Conservation (phyloP, 2,888 invertebrate genomes). For the Litoditis marina region DNA sequence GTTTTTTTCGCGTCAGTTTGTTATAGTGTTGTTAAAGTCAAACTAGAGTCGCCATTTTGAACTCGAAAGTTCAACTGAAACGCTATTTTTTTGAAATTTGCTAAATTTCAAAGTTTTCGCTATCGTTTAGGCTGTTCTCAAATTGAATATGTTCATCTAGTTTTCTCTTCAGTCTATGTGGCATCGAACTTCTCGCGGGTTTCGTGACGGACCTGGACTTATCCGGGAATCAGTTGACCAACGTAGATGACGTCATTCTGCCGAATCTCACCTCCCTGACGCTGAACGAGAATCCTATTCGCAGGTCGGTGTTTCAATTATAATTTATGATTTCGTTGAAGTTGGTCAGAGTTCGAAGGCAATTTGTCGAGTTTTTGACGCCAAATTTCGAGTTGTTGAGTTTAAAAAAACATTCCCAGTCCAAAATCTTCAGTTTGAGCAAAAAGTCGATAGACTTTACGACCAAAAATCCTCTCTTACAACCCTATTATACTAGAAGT, state of each 20-base stretch:
- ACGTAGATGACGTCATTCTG: slow-evolving; percentile 28
- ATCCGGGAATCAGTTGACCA: slow-evolving; percentile 27
- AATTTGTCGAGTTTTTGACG: background rate
- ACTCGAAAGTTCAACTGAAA: too few species aligned
- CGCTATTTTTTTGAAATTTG: too few species aligned
- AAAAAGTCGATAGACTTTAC: too few species aligned
- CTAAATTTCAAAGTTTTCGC: slow-evolving; percentile 3
- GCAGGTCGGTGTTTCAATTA: background rate
- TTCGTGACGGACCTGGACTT: slow-evolving; percentile 28
- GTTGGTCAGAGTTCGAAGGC: too few species aligned
- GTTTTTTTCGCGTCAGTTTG: too few species aligned
- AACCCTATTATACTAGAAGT: too few species aligned
- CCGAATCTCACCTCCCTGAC: slow-evolving; percentile 33
- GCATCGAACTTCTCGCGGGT: slow-evolving; percentile 33
- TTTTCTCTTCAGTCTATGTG: slow-evolving; percentile 33
- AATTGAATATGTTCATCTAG: too few species aligned
- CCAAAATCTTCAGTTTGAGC: too few species aligned
- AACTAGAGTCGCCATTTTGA: too few species aligned
- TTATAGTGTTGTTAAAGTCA: too few species aligned
- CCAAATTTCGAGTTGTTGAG: background rate
- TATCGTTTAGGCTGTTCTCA: background rate
- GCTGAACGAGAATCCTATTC: slow-evolving; percentile 39
- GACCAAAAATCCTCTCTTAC: too few species aligned
- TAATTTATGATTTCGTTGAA: background rate
- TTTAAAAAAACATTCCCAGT: too few species aligned